Evolutionary conservation across 2,888 invertebrate species (phyloP).

Genomic region (Balanococcus diminutus): DNA sequence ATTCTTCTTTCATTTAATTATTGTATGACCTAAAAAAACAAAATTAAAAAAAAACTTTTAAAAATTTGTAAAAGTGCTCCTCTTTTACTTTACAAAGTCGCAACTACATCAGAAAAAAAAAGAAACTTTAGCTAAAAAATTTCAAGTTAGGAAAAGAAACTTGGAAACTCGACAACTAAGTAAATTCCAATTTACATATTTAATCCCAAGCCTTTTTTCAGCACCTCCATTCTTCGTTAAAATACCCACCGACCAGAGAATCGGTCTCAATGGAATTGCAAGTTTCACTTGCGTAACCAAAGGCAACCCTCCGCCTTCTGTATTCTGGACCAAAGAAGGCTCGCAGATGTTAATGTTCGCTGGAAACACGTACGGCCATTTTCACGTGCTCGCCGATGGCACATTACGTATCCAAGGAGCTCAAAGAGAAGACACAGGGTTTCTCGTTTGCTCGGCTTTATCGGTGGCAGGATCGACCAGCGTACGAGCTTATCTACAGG

Average conservation of each 20-base stretch:
- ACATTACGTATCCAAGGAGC: slow-evolving; percentile 67
- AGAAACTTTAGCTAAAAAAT: too few relatives aligned
- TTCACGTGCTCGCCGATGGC: slow-evolving; percentile 70
- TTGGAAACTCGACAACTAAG: too few relatives aligned
- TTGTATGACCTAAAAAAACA: too few relatives aligned
- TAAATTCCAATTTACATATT: too few relatives aligned
- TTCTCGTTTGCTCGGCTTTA: slow-evolving; percentile 91
- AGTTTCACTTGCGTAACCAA: slow-evolving; percentile 89
- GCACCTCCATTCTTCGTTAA: slow-evolving; percentile 84
- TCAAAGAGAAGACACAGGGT: slow-evolving; percentile 75
- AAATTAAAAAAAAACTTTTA: too few relatives aligned
- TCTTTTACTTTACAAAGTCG: too few relatives aligned
- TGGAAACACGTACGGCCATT: slow-evolving; percentile 74
- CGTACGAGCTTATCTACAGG: slow-evolving; percentile 85
- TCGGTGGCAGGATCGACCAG: slow-evolving; percentile 93
- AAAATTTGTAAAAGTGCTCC: too few relatives aligned
- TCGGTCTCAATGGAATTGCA: slow-evolving; percentile 83
- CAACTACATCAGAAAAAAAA: too few relatives aligned
- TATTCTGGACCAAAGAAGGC: slow-evolving; percentile 96
- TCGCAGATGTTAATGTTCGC: slow-evolving; percentile 79
- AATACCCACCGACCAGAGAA: slow-evolving; percentile 84
- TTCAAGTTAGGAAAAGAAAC: too few relatives aligned
- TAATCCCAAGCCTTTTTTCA: slow-evolving; percentile 62
- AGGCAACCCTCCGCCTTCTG: slow-evolving; percentile 90
- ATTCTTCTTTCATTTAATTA: too few relatives aligned